phyloP scores from a whole-genome alignment of 2,888 invertebrate species.

The Monochamus alternatus region DNA sequence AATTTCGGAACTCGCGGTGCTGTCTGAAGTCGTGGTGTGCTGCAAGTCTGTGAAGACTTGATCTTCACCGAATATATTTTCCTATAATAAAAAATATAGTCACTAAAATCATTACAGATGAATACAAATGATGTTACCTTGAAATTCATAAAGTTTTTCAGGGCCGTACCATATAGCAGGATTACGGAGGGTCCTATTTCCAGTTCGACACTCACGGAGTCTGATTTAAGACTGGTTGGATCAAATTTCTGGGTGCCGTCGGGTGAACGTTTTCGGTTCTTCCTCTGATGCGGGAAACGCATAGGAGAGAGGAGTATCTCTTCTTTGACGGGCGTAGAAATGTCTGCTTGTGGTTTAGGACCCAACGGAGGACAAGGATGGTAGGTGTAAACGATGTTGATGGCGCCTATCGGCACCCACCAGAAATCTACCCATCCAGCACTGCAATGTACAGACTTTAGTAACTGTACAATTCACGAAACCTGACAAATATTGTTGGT shows the following conservation, averaged over 20 bases:
- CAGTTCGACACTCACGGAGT: constrained; percentile 92
- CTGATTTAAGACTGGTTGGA: constrained; percentile 87
- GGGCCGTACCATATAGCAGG: constrained; percentile 91
- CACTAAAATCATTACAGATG: background rate
- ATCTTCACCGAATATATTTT: constrained; percentile 98
- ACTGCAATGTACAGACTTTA: constrained; percentile 56
- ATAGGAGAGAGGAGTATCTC: constrained; percentile 93
- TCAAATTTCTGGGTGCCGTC: constrained; percentile 87
- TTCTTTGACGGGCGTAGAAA: constrained; percentile 95
- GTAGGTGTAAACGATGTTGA: constrained; percentile 92
- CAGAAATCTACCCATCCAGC: constrained; percentile 96
- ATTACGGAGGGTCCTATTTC: constrained; percentile 96
- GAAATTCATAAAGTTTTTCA: constrained; percentile 90
- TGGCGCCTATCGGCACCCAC: constrained; percentile 94
- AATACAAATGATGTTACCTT: constrained; percentile 72
- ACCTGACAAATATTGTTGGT: no score
- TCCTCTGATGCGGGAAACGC: constrained; percentile 83
- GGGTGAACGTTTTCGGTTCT: constrained; percentile 65
- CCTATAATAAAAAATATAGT: constrained; percentile 71
- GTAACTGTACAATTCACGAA: background rate
- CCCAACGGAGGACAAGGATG: constrained; percentile 94
- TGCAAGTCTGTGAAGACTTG: constrained; percentile 96
- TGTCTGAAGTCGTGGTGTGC: constrained; percentile 69
- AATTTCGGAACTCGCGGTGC: constrained; percentile 70
- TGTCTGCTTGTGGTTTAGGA: constrained; percentile 91